Conservation (phyloP, 2,888 invertebrate species). For the Eristalis intricaria region DNA sequence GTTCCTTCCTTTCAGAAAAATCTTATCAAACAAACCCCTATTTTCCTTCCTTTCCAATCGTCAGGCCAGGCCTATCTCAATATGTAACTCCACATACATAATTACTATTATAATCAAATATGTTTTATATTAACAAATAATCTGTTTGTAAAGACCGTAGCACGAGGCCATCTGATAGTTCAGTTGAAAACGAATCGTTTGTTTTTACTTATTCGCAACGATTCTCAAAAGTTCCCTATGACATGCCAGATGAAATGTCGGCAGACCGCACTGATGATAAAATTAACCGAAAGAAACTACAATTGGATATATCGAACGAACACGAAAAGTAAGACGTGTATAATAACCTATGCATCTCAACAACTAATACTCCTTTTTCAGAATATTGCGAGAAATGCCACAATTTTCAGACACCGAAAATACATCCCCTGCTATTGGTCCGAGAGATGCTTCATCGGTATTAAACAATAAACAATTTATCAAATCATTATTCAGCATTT, state of each 20-base stretch:
- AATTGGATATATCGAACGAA: slow-evolving; percentile 78
- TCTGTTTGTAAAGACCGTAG: slow-evolving; percentile 78
- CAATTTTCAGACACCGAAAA: slow-evolving; percentile 81
- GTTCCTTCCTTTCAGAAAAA: no score
- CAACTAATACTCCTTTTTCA: slow-evolving; percentile 47
- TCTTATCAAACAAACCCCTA: no score
- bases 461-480: not conserved
- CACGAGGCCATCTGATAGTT: slow-evolving; percentile 83
- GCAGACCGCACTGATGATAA: slow-evolving; percentile 73
- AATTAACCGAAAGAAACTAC: slow-evolving; percentile 84
- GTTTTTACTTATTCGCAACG: slow-evolving; percentile 83
- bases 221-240: slow-evolving; percentile 83
- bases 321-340: slow-evolving; percentile 79
- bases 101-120: not conserved
- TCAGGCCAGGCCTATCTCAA: no score
- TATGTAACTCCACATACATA: no score
- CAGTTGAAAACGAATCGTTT: slow-evolving; percentile 83
- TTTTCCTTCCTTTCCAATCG: no score
- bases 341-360: not conserved
- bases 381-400: slow-evolving; percentile 78
- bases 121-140: not conserved
- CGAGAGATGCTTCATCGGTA: slow-evolving; percentile 78
- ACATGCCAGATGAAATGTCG: slow-evolving; percentile 68
- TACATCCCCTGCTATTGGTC: slow-evolving; percentile 81
- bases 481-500: not conserved